Conservation (phyloP, 2,113 vertebrate species). For the Bucco capensis region DNA sequence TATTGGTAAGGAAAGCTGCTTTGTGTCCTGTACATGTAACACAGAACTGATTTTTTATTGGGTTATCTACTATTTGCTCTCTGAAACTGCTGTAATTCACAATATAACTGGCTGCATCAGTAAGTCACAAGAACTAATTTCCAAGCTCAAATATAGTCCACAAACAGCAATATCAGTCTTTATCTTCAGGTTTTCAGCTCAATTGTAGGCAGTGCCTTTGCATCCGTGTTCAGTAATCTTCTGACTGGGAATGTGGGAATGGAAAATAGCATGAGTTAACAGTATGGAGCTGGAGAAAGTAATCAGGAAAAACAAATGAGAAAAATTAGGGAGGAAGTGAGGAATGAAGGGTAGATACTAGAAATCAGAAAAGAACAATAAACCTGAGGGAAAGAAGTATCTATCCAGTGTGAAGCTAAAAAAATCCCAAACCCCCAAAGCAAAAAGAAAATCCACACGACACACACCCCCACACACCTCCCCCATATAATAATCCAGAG, state of each 20-base stretch:
- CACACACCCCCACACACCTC: too few relatives aligned
- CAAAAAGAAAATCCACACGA: background rate
- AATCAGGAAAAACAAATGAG: background rate
- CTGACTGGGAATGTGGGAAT: background rate
- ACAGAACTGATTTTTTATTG: background rate
- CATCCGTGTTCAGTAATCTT: background rate
- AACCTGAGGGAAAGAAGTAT: background rate
- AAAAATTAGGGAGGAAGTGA: background rate
- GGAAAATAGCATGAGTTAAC: background rate
- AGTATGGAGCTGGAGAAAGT: background rate
- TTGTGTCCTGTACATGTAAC: fast-evolving
- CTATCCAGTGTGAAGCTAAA: background rate
- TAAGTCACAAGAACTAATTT: background rate
- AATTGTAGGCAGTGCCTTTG: background rate
- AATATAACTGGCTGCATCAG: background rate
- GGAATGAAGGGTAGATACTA: background rate
- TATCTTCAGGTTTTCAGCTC: background rate
- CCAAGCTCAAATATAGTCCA: background rate
- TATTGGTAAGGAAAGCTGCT: background rate
- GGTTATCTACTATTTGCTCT: background rate
- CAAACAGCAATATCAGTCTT: background rate
- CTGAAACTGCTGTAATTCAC: background rate
- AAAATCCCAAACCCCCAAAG: background rate
- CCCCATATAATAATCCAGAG: background rate
- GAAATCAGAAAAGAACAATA: background rate